A percentile compares a stretch with the other conserved stretches of the same genome.
Conservation (phyloP, 2,113 vertebrate species). For the Sarotherodon lohbergeri region DNA sequence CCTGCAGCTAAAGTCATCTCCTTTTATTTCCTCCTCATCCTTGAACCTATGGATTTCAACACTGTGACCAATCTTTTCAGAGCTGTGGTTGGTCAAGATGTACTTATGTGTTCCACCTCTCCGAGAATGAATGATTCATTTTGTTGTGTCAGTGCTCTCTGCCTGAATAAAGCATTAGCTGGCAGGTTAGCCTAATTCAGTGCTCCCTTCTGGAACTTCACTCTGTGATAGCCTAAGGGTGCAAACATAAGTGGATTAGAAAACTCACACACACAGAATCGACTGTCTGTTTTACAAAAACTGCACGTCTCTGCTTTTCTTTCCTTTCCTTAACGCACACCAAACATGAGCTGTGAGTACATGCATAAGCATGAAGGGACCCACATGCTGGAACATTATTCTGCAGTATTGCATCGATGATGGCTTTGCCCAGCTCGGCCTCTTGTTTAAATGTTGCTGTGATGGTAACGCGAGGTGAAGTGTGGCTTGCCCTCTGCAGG, state of each 20-base stretch:
- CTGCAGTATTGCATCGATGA: background rate
- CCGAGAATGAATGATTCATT: conserved; percentile 17
- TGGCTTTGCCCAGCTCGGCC: background rate
- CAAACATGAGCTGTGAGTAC: background rate
- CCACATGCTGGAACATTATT: background rate
- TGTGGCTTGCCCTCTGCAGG: background rate
- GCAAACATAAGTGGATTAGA: conserved; percentile 56
- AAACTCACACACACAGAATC: conserved; percentile 20
- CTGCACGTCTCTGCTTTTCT: background rate
- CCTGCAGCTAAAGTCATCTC: background rate
- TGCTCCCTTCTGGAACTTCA: conserved; percentile 38
- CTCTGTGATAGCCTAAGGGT: conserved; percentile 32
- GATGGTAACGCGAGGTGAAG: conserved; percentile 20
- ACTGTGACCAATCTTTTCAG: background rate
- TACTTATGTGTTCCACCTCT: conserved; percentile 15
- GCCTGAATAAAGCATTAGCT: conserved; percentile 42
- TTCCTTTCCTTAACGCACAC: background rate
- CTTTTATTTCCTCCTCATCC: background rate
- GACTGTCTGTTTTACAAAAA: conserved; percentile 10
- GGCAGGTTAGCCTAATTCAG: conserved; percentile 44
- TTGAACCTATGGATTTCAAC: background rate
- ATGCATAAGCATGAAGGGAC: background rate
- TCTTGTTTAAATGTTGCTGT: background rate
- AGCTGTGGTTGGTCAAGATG: background rate
- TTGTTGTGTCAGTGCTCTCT: conserved; percentile 1